Evolutionary conservation across 1,140 invertebrate species (phyloP), one percentile per base, ranked within the genome.

Genomic region (Platyura marginata): DNA sequence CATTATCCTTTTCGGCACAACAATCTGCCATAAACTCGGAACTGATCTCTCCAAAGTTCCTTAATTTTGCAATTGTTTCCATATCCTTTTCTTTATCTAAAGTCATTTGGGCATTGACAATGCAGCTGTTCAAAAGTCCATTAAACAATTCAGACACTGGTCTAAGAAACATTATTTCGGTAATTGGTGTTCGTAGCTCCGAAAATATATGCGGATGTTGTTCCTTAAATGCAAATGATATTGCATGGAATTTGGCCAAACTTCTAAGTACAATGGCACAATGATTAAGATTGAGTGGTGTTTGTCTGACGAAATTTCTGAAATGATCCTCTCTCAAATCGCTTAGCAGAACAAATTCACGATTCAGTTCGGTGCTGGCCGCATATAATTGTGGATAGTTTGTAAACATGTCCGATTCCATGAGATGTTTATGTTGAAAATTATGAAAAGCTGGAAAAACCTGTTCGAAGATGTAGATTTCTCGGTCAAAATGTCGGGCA

Each of bases 161-260:
- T 25, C 13, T 16, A 13, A 6, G 10, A 16, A 40, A 40, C 21
- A 15, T 22, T 5, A 40, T 21, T 20, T 40, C 39, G 11, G 23
- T 10, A 2, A 40, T 11, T 22, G 13, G 13, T n/a, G 11, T 21
- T 21, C 21, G 13, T 18, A 39, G 32, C 39, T 39, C 32, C n/a
- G 34, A 15, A 21, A 44, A 44, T 39, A 19, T 1, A 19, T 44
- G 35, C 11, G 42, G 36, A 4, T 40, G 34, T 39, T 39, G 36
- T n/a, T 44, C 22, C 23, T 39, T 44, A 6, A 32, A 18, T 3
- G 42, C 36, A 32, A 39, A 44, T 20, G 42, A 44, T 11, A 44
- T 25, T 3, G 42, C 42, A 38, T 44, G 42, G 10, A 39, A 39
- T 23, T 40, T 22, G 19, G 39, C 39, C 13, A 40, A n/a, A 13